Base-by-base conservation (phyloP, 2,888 invertebrate species). In the Spodoptera littoralis region DNA sequence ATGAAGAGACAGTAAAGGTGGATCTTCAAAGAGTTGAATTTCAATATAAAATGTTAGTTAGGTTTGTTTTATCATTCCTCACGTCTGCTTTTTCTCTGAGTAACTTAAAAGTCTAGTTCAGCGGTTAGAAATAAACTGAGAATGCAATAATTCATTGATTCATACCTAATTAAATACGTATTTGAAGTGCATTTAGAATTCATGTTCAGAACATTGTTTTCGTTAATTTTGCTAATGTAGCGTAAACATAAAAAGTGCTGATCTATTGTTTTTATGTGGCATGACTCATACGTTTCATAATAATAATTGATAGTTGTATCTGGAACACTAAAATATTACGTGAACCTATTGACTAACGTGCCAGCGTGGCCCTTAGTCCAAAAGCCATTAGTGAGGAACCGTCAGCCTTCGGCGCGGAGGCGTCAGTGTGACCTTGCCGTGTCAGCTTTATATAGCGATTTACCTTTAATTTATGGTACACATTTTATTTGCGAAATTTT, bases 391-490 rank as follows among this genome's bases (percentile, higher is more conserved):
- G 67, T 42, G 60, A 68, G 30, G 65, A 57, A 44, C 63, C 60
- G 53, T 63, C 60, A 60, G 48, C 75, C 68, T 67, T 61, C 65
- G 55, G 55, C 56, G 65, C 66, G 57, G 63, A 65, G 79, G 73
- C 74, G 73, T 69, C 76, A 70, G 48, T 57, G 52, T 80, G 78
- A 78, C 85, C 84, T 85, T 85, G 84, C 56, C 72, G 66, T 78
- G 79, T 83, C 84, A 80, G 65, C 69, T 68, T 65, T 57, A 69
- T 70, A 66, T 65, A 76, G 70, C 73, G 51, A 65, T 68, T 60
- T 62, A 60, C 67, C 65, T 55, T 70, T 13, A 49, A 65, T 69
- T 65, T 73, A 71, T 72, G 63, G 51, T 47, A 70, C 42, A 49
- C 63, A 64, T 65, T 67, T 77, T 63, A 72, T 74, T 73, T 68